A percentile compares a stretch with the other conserved stretches of the same genome.
Evolutionary conservation across 1,140 invertebrate genomes (phyloP).

Genomic region (Drosophila bifasciata): DNA sequence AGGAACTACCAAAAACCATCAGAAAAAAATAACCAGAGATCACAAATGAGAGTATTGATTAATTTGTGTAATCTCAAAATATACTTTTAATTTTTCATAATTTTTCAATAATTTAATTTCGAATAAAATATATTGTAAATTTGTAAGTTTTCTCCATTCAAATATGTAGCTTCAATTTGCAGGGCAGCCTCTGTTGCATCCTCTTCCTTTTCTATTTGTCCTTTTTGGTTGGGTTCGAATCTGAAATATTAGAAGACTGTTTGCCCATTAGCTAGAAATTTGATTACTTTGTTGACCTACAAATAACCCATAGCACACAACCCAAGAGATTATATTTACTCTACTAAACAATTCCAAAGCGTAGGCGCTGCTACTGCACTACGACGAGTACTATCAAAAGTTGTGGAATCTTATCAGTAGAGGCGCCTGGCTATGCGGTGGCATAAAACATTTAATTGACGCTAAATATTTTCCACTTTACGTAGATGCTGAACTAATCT

Average conservation of each 20-base stretch:
- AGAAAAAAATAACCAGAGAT: no score
- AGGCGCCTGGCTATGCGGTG: slow-evolving; percentile 12
- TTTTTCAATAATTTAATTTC: no score
- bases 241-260: slow-evolving; percentile 38
- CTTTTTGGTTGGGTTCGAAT: slow-evolving; percentile 7
- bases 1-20: no score
- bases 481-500: slow-evolving; percentile 31
- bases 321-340: slow-evolving; percentile 9
- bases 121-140: no score
- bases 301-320: slow-evolving; percentile 40
- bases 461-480: slow-evolving; percentile 14
- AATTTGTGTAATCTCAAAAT: no score
- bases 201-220: background rate
- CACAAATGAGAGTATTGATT: no score
- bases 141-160: no score
- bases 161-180: no score
- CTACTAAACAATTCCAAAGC: slow-evolving; percentile 1
- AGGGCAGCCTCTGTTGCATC: no score
- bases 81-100: no score
- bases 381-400: slow-evolving; percentile 47
- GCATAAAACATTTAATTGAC: slow-evolving; percentile 52
- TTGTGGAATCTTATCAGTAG: slow-evolving; percentile 41
- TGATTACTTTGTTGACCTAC: slow-evolving; percentile 41
- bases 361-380: slow-evolving; percentile 18
- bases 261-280: slow-evolving; percentile 12